phyloP scores from a whole-genome alignment of 1,140 invertebrate species.

The Megathymus violae region DNA sequence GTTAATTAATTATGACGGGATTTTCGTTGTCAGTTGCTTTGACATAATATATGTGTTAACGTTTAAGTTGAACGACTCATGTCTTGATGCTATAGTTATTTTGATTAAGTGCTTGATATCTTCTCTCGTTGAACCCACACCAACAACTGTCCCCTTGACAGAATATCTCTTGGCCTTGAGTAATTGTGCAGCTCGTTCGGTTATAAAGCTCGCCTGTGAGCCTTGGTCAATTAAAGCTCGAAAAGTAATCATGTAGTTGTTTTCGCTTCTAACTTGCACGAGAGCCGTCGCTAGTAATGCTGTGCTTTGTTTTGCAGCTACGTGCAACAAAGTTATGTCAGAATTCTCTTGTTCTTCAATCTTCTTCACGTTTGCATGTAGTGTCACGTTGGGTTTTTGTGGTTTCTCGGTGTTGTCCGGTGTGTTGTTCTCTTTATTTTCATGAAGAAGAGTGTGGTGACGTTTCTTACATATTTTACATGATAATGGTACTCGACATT shows the following conservation, averaged over 20 bases:
- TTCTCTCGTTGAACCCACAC: conserved; percentile 16
- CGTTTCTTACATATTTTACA: conserved; percentile 41
- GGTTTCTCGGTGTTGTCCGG: neutral
- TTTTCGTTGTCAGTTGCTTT: conserved; percentile 46
- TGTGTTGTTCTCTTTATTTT: conserved; percentile 19
- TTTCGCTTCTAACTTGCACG: conserved; percentile 23
- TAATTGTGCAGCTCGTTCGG: conserved; percentile 38
- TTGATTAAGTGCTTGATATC: conserved; percentile 34
- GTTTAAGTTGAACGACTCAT: conserved; percentile 20
- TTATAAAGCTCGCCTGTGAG: conserved; percentile 44
- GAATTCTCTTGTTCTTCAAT: conserved; percentile 6
- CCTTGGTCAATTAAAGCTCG: conserved; percentile 44
- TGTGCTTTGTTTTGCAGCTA: conserved; percentile 8
- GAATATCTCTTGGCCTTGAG: conserved; percentile 22
- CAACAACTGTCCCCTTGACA: conserved; percentile 13
- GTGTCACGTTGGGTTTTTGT: conserved; percentile 14
- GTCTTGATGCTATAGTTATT: conserved; percentile 36
- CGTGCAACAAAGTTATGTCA: conserved; percentile 23
- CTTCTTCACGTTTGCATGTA: conserved; percentile 18
- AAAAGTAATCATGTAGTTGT: conserved; percentile 19
- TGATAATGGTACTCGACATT: conserved; percentile 30
- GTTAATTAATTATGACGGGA: conserved; percentile 40
- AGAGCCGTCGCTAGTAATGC: conserved; percentile 43
- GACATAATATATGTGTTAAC: conserved; percentile 41
- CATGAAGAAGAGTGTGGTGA: conserved; percentile 45